Evolutionary conservation across 2,888 invertebrate species (phyloP), one percentile per base, ranked within the genome.

Genomic region (Ichneumon xanthorius): DNA sequence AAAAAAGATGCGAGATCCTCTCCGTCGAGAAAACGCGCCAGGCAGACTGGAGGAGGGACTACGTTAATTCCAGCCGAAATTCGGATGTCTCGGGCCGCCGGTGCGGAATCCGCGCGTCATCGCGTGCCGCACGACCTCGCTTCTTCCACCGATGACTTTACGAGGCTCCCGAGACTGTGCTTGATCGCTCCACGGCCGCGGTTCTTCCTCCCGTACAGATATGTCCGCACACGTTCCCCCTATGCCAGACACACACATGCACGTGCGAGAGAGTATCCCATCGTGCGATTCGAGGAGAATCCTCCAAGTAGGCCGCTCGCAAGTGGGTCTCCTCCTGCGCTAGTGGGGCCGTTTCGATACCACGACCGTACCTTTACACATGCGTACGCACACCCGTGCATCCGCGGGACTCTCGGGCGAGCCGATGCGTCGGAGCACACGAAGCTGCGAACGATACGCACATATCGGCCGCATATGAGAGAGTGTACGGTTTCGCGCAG

Each of bases 231-330:
- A 40, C 58, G 48, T 63, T 48, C 63, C 26, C 9, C 63, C 45
- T 72, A 48, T 63, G 19, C 63, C 6, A 55, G 4, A 14, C 19
- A 26, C 22, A 9, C 6, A 45, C 6, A 5, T 7, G 33, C 30
- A 22, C 26, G 50, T 22, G 30, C 48, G 77, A 40, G 79, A 75
- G 81, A 80, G 76, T 70, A 79, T 79, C 75, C 73, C 48, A 76
- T 82, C 70, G 82, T 67, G 73, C 55, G 75, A 82, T 82, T 72
- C 79, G 76, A 85, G 76, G 70, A 82, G 82, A 82, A 79, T 82
- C 76, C 71, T 81, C 84, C 89, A 91, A 91, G 91, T 92, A 91
- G 91, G 91, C 89, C 91, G 88, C 87, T 87, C 87, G 88, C 90
- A 91, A 88, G 88, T 88, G 86, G 88, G 88, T 87, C 88, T 87